Conservation (phyloP, 2,888 invertebrate genomes). For the Parnassius apollo region DNA sequence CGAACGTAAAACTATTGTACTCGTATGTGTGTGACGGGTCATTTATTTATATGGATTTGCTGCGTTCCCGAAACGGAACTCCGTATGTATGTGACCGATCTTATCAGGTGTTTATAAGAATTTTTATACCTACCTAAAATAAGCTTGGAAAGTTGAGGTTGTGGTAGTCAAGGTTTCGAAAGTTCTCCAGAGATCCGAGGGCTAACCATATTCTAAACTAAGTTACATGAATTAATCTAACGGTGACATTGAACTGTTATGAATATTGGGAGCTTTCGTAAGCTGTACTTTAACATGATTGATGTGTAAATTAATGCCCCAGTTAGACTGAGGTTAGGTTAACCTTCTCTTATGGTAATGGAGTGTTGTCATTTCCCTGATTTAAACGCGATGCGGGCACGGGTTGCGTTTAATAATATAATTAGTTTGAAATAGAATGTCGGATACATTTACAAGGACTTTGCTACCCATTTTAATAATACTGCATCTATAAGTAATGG, state of each 20-base stretch:
- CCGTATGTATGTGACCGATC: too few relatives aligned
- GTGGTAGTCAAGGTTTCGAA: too few relatives aligned
- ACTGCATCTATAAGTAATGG: not conserved
- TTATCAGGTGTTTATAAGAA: too few relatives aligned
- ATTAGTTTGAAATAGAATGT: conserved; percentile 12
- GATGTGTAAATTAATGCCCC: conserved; percentile 49
- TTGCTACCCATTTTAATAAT: conserved; percentile 8
- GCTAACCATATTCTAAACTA: too few relatives aligned
- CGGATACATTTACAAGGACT: conserved; percentile 14
- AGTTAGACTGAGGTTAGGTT: conserved; percentile 35
- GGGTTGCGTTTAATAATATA: conserved; percentile 9
- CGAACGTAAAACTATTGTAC: too few relatives aligned
- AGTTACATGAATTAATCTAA: conserved; percentile 29
- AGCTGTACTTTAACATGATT: conserved; percentile 36
- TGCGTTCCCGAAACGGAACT: too few relatives aligned
- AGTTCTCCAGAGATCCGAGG: too few relatives aligned
- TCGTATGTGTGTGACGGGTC: too few relatives aligned
- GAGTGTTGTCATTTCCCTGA: conserved; percentile 31
- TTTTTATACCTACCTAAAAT: too few relatives aligned
- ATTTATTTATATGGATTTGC: too few relatives aligned
- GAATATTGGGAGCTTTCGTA: conserved; percentile 16
- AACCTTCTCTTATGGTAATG: conserved; percentile 33
- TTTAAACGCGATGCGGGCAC: conserved; percentile 15
- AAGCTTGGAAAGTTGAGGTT: too few relatives aligned
- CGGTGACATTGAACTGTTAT: conserved; percentile 35